Evolutionary conservation across 2,888 invertebrate species (phyloP), one percentile per base, ranked within the genome.

Genomic region (Alviniconcha strummeri): DNA sequence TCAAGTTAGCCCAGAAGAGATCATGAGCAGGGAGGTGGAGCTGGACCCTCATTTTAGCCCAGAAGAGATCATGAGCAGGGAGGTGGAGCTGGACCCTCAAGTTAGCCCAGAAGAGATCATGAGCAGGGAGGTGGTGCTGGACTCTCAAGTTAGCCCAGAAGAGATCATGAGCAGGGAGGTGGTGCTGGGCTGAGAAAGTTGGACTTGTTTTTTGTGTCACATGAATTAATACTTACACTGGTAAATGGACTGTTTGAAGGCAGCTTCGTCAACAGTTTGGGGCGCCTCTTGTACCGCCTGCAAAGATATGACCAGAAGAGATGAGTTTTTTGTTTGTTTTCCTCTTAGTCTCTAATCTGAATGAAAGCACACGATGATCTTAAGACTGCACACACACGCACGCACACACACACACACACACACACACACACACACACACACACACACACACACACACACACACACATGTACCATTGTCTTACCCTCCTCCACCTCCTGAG

Each of bases 181-280:
- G 19, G 8, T 1, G 15, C 64, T 64, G 64, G 64, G 15, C 9
- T 64, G 3, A 64, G 64, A 9, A 64, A 15, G 15, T 64, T 64
- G 9, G 11, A 64, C 64, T 13, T 64, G 1, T 13, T 64, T 9
- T 13, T 1, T 64, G 64, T 36, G 15, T 64, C 4, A 15, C 11
- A 64, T 13, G 15, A 13, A 13, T 8, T 13, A 54, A 77, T 8
- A 77, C 76, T 77, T 19, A 77, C 76, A 57, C 7, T 56, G n/a
- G 52, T 77, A 77, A 11, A 77, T 77, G 13, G 76, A 77, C 13
- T 77, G 57, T 19, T 57, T 56, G 19, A 77, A 77, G 1, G 76
- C 76, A 0, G 57, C 57, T 9, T 77, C 76, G 19, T 77, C 76
- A 77, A 77, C 56, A 9, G 57, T 77, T 57, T 77, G 76, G 4